Evolutionary conservation across 2,888 invertebrate species (phyloP).

Genomic region (Coelopa pilipes): DNA sequence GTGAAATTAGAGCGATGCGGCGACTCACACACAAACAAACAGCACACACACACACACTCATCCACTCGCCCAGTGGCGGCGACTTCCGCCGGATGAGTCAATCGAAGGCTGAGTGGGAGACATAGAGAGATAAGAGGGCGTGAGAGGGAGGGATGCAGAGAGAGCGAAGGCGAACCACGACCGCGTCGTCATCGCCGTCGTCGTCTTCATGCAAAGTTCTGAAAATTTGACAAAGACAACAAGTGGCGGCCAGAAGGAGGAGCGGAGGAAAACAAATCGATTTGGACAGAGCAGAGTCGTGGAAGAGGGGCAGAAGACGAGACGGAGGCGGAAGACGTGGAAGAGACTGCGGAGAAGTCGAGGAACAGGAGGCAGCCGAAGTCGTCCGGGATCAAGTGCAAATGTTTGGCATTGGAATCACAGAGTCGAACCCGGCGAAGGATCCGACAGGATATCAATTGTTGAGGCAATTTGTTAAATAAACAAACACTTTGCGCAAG

Average conservation of each 20-base stretch:
- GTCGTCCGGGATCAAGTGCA: not conserved
- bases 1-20: no score
- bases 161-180: not conserved
- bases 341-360: no score
- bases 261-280: not conserved
- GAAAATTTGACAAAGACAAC: not conserved
- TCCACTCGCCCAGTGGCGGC: no score
- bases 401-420: not conserved
- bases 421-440: not conserved
- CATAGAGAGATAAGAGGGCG: not conserved
- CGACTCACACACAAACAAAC: no score
- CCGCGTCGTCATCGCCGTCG: not conserved
- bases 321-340: no score
- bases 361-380: no score
- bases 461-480: constrained; percentile 25
- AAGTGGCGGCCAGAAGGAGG: not conserved
- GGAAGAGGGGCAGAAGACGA: no score
- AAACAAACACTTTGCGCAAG: constrained; percentile 15
- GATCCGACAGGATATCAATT: constrained; percentile 27
- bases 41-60: no score
- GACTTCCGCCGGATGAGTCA: no score
- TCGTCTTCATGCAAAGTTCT: not conserved
- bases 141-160: not conserved
- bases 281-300: no score
- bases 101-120: no score